Base-by-base conservation (phyloP, 2,797 vertebrate genomes). In the Lagodon rhomboides region DNA sequence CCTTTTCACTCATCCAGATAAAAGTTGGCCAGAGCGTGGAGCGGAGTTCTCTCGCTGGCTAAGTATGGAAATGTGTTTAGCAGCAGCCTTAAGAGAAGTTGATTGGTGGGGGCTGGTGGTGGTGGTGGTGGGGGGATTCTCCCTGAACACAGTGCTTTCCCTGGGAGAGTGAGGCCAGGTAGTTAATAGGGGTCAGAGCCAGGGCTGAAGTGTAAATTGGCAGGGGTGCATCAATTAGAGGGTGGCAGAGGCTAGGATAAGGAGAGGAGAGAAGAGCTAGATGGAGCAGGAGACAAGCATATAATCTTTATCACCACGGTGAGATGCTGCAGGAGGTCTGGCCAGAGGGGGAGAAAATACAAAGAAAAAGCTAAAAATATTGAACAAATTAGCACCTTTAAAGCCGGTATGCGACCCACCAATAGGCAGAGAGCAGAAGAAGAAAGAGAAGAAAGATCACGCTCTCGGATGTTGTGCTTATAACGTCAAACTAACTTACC, bases 181-280 rank as follows among this genome's bases (percentile, higher is more conserved):
- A 94, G 91, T 95, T 96, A 96, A 96, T 96, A 95, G 95, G 95
- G 95, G 95, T 96, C 95, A 95, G 91, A 91, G 94, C 87, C 91
- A 90, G 93, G 95, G 94, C 94, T 94, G 94, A 91, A 95, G 94
- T 95, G 93, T 95, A 94, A 95, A 96, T 96, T 96, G 95, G 95
- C 95, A 95, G 93, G 93, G 94, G 94, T 95, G 95, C 94, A 95
- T 95, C 94, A 95, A 95, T 95, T 95, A 95, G 92, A 92, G 90
- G 89, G 89, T 93, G 93, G 92, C 94, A 94, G 93, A 96, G 93
- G 95, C 93, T 92, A 93, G 91, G 93, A 95, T 95, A 94, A 95
- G 94, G 87, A 93, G 88, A 91, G 89, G 85, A 91, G 89, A 91
- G 85, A 85, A 63, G 89, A 86, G 91, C 83, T 81, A 85, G 89